Evolutionary conservation across 2,797 vertebrate species (phyloP), one percentile per base, ranked within the genome.

Genomic region (Malacoctenus gilli): DNA sequence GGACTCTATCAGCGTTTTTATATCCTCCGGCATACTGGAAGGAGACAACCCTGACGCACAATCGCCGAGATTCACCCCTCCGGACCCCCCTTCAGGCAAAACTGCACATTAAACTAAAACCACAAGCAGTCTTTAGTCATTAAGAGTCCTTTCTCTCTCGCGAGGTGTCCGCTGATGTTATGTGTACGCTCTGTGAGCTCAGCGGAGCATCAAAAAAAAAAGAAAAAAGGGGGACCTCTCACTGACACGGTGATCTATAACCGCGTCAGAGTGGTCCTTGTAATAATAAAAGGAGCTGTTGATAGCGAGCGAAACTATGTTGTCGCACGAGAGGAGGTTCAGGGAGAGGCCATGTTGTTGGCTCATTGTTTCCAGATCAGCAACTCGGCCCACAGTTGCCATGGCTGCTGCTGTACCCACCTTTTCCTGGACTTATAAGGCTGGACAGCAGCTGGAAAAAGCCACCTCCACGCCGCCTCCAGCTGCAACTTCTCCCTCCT

Each of bases 351-450:
- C 66, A 64, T 87, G 87, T 82, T 81, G 48, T 77, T 59, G 75
- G 76, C 76, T 75, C 68, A 80, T 85, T 88, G 79, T 87, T 86
- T 88, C 83, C 85, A 85, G 68, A 78, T 85, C 85, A 85, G 59
- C 39, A 60, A 55, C 75, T 84, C 66, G 65, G 68, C 64, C 73
- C 72, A 64, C 75, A 42, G 85, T 89, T 86, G 75, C 80, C 74
- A 88, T 84, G 85, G 79, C 75, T 71, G 75, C 87, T 72, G 69
- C 64, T 48, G 57, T 81, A 68, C 71, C 80, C 86, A 85, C 84
- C 83, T 89, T 86, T 85, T 87, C 84, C 83, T 86, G 84, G 82
- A 89, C 86, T 78, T 88, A 86, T 83, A 87, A 80, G 87, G 83
- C 63, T 21, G 65, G 80, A 79, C 68, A 65, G 70, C 63, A 65